These are phyloP conservation scores for Amphilophus citrinellus DNA, from an alignment of 2,113 vertebrate species.

Conservation along the genomic window DNA sequence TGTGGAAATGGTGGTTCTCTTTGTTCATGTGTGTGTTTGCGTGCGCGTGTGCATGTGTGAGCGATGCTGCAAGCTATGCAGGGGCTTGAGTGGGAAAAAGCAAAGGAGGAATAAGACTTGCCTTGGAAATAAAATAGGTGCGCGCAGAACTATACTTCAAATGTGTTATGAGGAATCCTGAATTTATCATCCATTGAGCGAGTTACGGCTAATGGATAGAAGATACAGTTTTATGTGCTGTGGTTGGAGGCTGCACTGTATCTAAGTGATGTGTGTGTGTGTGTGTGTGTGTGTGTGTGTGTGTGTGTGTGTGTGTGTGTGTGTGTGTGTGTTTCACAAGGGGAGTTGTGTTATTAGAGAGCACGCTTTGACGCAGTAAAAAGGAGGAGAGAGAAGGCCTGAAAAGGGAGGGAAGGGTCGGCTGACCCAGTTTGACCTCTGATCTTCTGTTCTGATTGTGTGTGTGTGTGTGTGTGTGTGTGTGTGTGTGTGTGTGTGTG, in stretches of 20 bases:
- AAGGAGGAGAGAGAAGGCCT: slow-evolving; percentile 66
- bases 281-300: slow-evolving; percentile 6
- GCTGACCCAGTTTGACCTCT: slow-evolving; percentile 75
- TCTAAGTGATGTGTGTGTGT: slow-evolving; percentile 8
- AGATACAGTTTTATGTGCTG: slow-evolving; percentile 61
- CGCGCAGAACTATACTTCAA: slow-evolving; percentile 61
- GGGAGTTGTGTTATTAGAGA: slow-evolving; percentile 69
- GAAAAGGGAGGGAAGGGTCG: slow-evolving; percentile 72
- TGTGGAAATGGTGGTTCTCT: slow-evolving; percentile 79
- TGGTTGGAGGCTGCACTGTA: slow-evolving; percentile 56
- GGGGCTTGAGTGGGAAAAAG: slow-evolving; percentile 60
- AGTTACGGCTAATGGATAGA: slow-evolving; percentile 68
- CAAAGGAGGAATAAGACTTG: slow-evolving; percentile 60
- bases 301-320: not conserved
- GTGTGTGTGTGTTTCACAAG: slow-evolving; percentile 43
- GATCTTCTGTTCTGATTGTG: slow-evolving; percentile 77
- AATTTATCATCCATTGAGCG: slow-evolving; percentile 64
- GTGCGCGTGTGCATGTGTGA: slow-evolving; percentile 1
- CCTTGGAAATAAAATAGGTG: slow-evolving; percentile 68
- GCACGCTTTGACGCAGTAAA: slow-evolving; percentile 67
- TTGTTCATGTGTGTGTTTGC: slow-evolving; percentile 63
- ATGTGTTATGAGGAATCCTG: slow-evolving; percentile 57
- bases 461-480: no score
- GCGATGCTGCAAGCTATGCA: slow-evolving; percentile 54
- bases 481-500: not conserved